Evolutionary conservation across 2,888 invertebrate genomes (phyloP).

Genomic region (Oithona nana): DNA sequence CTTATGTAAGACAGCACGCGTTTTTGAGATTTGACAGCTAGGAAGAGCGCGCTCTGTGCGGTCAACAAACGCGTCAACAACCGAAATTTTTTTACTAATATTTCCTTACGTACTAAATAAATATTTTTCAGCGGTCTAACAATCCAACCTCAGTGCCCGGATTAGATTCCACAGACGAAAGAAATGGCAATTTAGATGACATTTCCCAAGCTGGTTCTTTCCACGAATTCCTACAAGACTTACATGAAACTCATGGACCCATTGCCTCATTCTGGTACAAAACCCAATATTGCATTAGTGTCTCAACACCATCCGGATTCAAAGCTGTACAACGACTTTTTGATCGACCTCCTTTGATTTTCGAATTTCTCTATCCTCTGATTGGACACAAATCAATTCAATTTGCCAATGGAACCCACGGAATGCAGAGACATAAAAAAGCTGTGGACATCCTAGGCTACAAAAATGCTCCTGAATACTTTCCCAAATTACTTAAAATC

Average conservation of each 20-base stretch:
- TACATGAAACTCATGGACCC: conserved; percentile 27
- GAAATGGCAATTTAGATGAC: conserved; percentile 29
- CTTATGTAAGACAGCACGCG: no score
- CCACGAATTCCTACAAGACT: conserved; percentile 27
- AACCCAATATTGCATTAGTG: conserved; percentile 26
- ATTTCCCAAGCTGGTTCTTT: conserved; percentile 28
- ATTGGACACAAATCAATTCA: conserved; percentile 21
- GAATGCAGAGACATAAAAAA: conserved; percentile 14
- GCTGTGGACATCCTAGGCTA: neutral
- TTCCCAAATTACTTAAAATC: conserved; percentile 18
- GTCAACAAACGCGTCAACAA: no score
- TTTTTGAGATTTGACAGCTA: no score
- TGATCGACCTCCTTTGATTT: conserved; percentile 26
- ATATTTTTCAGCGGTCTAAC: conserved; percentile 24
- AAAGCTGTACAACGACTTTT: conserved; percentile 26
- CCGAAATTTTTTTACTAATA: conserved; percentile 9
- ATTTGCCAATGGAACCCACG: conserved; percentile 19
- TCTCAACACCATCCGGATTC: conserved; percentile 27
- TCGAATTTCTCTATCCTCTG: conserved; percentile 22
- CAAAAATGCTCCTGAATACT: neutral
- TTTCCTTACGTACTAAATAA: neutral
- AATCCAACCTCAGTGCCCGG: conserved; percentile 28
- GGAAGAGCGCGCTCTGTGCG: no score
- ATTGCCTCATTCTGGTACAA: conserved; percentile 30
- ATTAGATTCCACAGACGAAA: conserved; percentile 27